These are phyloP conservation scores for Hyposmocoma kahamanoa DNA, from an alignment of 1,140 invertebrate species.

Conservation along the genomic window DNA sequence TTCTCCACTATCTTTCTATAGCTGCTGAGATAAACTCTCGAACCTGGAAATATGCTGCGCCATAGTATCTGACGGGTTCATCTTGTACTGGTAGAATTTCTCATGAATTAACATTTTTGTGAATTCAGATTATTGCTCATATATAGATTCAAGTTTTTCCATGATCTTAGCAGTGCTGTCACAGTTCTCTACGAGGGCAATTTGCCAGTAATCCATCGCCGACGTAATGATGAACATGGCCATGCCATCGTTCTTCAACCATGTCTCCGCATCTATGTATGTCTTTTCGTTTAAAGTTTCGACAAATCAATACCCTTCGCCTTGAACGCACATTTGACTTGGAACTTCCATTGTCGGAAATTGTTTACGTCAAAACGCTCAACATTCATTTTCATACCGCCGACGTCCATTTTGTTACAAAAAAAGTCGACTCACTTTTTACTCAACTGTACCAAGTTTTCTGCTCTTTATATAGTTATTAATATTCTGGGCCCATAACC, in stretches of 20 bases:
- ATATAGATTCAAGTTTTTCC: slow-evolving; percentile 37
- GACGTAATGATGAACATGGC: slow-evolving; percentile 13
- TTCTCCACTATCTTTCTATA: slow-evolving; percentile 38
- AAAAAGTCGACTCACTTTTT: not conserved
- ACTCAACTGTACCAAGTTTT: not conserved
- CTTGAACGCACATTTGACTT: slow-evolving; percentile 9
- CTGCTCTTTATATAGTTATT: too few relatives aligned
- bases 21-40: slow-evolving; percentile 32
- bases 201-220: slow-evolving; percentile 6
- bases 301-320: too few relatives aligned
- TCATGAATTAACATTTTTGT: slow-evolving; percentile 45
- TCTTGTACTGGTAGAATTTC: slow-evolving; percentile 24
- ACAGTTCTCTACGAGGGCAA: slow-evolving; percentile 14
- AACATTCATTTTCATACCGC: not conserved
- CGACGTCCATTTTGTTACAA: slow-evolving; percentile 2
- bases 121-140: slow-evolving; percentile 35
- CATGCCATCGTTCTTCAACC: slow-evolving; percentile 14
- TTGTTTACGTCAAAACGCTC: slow-evolving; percentile 9
- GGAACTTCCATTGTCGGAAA: slow-evolving; percentile 13
- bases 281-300: too few relatives aligned
- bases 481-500: slow-evolving; percentile 6
- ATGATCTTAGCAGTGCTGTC: slow-evolving; percentile 25
- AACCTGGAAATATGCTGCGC: slow-evolving; percentile 38
- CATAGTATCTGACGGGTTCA: slow-evolving; percentile 23
- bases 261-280: slow-evolving; percentile 8